These are phyloP conservation scores for Sycobia sp. DNA, from an alignment of 1,140 invertebrate species.

Conservation along the genomic window DNA sequence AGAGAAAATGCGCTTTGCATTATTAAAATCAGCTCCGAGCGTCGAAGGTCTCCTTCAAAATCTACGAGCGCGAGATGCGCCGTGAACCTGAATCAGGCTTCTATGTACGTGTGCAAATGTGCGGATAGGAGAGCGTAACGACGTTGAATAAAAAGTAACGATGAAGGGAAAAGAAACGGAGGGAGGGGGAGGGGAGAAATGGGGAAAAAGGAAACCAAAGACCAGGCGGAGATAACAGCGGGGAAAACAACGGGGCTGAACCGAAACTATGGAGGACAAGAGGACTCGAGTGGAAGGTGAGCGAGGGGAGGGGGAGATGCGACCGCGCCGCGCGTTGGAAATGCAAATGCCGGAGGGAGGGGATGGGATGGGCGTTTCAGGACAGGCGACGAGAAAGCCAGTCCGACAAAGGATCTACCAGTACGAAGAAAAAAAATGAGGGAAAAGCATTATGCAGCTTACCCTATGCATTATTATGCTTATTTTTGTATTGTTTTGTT, in stretches of 20 bases:
- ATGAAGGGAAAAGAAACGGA: no score
- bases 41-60: slow-evolving; percentile 19
- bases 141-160: slow-evolving; percentile 27
- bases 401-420: no score
- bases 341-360: slow-evolving; percentile 31
- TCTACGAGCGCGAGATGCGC: background rate
- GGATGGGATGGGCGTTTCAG: no score
- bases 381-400: no score
- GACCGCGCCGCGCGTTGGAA: slow-evolving; percentile 25
- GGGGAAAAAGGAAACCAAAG: slow-evolving; percentile 24
- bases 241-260: slow-evolving; percentile 34
- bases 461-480: no score
- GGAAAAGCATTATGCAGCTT: no score
- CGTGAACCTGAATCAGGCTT: background rate
- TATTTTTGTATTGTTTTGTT: no score
- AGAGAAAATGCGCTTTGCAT: slow-evolving; percentile 15
- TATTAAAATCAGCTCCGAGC: slow-evolving; percentile 28
- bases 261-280: background rate
- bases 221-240: slow-evolving; percentile 27
- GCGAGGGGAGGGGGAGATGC: no score
- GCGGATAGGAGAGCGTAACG: slow-evolving; percentile 17
- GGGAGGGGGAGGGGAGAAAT: no score
- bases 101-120: slow-evolving; percentile 1
- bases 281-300: no score
- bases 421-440: no score